phyloP scores from a whole-genome alignment of 35 echinoderm and acorn worm genomes.

The Strongylocentrotus purpuratus region DNA sequence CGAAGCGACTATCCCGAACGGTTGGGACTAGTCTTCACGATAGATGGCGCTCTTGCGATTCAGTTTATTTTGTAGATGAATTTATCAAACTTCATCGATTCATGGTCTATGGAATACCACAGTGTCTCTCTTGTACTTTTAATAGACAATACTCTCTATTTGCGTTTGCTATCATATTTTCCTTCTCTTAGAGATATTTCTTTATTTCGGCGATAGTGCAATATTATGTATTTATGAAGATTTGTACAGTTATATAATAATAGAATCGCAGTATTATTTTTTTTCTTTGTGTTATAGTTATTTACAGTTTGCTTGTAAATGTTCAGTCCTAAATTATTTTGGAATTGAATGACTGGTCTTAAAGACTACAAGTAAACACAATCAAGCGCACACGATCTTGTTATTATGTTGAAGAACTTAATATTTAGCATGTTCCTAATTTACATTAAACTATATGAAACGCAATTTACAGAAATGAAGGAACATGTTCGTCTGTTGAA shows the following conservation, averaged over 20 bases:
- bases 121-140: background rate
- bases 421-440: too few relatives aligned
- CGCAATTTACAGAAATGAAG: too few relatives aligned
- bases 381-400: background rate
- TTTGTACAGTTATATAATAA: background rate
- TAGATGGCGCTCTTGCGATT: background rate
- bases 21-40: background rate
- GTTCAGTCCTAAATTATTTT: background rate
- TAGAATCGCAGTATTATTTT: background rate
- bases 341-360: background rate
- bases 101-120: background rate
- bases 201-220: background rate
- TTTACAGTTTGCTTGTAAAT: background rate
- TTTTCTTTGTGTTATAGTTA: background rate
- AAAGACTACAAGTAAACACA: background rate
- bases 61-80: background rate
- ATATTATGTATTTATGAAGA: conserved; percentile 7
- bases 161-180: background rate
- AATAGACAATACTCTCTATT: background rate
- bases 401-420: too few relatives aligned
- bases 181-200: too few relatives aligned
- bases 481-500: too few relatives aligned
- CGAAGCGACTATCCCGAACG: too few relatives aligned
- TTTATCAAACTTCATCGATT: background rate
- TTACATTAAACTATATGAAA: too few relatives aligned